Evolutionary conservation across 2,797 vertebrate species (phyloP).

Genomic region (Sciaenops ocellatus): DNA sequence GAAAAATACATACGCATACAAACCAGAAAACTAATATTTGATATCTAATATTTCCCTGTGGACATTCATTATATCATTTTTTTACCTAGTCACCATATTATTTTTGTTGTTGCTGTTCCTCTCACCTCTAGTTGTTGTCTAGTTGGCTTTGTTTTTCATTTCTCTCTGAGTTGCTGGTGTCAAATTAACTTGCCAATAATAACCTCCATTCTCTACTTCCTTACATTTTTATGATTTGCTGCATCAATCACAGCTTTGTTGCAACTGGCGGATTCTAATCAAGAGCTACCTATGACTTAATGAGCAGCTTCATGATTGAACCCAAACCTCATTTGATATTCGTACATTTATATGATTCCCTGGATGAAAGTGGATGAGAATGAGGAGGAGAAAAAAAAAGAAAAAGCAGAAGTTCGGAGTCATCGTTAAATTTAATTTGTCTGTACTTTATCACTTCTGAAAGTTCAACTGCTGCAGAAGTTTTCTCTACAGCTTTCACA

Average conservation of each 20-base stretch:
- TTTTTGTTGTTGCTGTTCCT: constrained; percentile 16
- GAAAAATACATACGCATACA: background rate
- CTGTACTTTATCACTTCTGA: constrained; percentile 26
- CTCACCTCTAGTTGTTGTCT: constrained; percentile 19
- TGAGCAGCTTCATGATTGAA: constrained; percentile 59
- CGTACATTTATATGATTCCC: constrained; percentile 43
- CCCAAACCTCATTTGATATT: constrained; percentile 57
- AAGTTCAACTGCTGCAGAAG: constrained; percentile 41
- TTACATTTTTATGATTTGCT: constrained; percentile 26
- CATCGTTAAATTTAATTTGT: constrained; percentile 60
- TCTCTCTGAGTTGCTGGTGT: background rate
- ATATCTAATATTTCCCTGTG: background rate
- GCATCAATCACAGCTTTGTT: constrained; percentile 51
- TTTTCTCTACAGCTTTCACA: constrained; percentile 28
- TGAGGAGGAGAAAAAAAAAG: background rate
- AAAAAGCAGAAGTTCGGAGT: constrained; percentile 15
- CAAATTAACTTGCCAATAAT: constrained; percentile 35
- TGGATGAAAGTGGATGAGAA: constrained; percentile 40
- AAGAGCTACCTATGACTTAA: constrained; percentile 66
- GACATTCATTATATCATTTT: constrained; percentile 29
- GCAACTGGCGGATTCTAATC: constrained; percentile 52
- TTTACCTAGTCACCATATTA: constrained; percentile 25
- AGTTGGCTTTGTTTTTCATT: constrained; percentile 15
- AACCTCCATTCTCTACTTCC: constrained; percentile 20
- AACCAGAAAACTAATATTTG: constrained; percentile 40